Evolutionary conservation across 2,797 vertebrate species (phyloP).

Genomic region (Spinus olivaceus): DNA sequence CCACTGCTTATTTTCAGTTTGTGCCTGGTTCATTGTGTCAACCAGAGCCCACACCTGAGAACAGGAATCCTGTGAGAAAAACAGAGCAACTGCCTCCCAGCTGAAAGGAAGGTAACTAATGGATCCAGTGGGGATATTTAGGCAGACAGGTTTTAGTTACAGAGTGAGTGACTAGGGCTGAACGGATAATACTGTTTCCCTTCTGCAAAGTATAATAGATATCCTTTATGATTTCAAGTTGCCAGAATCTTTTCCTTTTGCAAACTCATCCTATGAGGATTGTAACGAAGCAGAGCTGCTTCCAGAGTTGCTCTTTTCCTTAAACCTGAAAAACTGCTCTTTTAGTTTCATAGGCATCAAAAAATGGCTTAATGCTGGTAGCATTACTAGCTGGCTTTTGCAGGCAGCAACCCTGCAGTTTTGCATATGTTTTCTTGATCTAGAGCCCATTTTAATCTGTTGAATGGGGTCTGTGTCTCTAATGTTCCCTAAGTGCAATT

Average conservation of each 20-base stretch:
- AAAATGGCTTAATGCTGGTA: conserved; percentile 28
- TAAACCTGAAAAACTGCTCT: conserved; percentile 29
- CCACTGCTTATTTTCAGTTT: not conserved
- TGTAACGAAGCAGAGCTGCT: conserved; percentile 20
- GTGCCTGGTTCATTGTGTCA: not conserved
- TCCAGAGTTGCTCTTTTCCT: not conserved
- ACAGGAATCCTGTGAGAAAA: not conserved
- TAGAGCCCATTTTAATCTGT: conserved; percentile 70
- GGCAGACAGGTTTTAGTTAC: conserved; percentile 8
- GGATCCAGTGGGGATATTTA: not conserved
- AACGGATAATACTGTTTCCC: not conserved
- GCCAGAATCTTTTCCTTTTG: not conserved
- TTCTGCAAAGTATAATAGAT: not conserved
- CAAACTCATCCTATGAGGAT: conserved; percentile 15
- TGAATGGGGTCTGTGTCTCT: conserved; percentile 63
- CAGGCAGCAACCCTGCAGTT: conserved; percentile 50
- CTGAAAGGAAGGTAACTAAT: not conserved
- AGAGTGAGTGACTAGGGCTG: not conserved
- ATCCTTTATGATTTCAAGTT: conserved; percentile 3
- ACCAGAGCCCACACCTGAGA: not conserved
- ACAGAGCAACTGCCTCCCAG: not conserved
- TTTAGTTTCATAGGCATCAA: conserved; percentile 13
- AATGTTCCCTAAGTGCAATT: conserved; percentile 68
- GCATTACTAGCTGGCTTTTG: conserved; percentile 40
- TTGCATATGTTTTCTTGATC: conserved; percentile 67